These are phyloP conservation scores for Latheticus oryzae DNA, from an alignment of 2,888 invertebrate genomes.

Conservation along the genomic window DNA sequence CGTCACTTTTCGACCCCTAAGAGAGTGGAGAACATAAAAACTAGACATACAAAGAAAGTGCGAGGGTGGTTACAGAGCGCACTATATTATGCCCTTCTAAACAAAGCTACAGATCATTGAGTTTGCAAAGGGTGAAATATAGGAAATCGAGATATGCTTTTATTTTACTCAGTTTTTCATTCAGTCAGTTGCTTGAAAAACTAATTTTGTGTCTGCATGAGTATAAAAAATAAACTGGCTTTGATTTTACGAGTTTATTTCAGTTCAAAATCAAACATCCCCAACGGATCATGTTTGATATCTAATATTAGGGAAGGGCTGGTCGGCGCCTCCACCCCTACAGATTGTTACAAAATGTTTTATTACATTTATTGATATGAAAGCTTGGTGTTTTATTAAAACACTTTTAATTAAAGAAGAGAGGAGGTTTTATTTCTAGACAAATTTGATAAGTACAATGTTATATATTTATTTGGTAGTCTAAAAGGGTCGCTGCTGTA, in stretches of 20 bases:
- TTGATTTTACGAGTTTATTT: slow-evolving; percentile 36
- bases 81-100: slow-evolving; percentile 29
- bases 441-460: slow-evolving; percentile 40
- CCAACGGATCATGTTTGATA: slow-evolving; percentile 56
- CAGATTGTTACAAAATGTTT: slow-evolving; percentile 55
- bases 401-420: slow-evolving; percentile 41
- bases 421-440: slow-evolving; percentile 5
- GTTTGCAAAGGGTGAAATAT: slow-evolving; percentile 22
- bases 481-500: slow-evolving; percentile 55
- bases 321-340: slow-evolving; percentile 27
- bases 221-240: slow-evolving; percentile 14
- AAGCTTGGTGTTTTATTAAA: slow-evolving; percentile 56
- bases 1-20: slow-evolving; percentile 12
- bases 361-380: slow-evolving; percentile 57
- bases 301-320: slow-evolving; percentile 55
- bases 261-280: slow-evolving; percentile 44
- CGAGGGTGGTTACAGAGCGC: slow-evolving; percentile 22
- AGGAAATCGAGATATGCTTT: too few relatives aligned
- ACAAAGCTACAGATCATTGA: slow-evolving; percentile 35
- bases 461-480: slow-evolving; percentile 59
- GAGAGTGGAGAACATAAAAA: slow-evolving; percentile 14
- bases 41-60: slow-evolving; percentile 24
- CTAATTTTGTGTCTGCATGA: too few relatives aligned
- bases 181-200: too few relatives aligned
- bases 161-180: too few relatives aligned